phyloP scores from a whole-genome alignment of 2,797 vertebrate species.

The Melanotaenia maccullochi region DNA sequence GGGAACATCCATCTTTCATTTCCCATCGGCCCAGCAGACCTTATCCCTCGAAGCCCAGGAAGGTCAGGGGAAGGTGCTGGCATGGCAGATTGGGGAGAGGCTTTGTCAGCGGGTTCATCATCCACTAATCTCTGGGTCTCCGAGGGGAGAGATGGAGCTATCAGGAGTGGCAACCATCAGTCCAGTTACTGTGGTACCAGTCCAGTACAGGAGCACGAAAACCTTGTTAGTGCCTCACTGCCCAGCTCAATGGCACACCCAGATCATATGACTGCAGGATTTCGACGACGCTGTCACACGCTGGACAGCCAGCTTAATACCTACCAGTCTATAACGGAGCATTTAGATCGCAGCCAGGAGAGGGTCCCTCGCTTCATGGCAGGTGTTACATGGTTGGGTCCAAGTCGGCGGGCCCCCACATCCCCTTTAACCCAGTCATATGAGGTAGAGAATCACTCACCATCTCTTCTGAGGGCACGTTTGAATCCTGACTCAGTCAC shows the following conservation, averaged over 20 bases:
- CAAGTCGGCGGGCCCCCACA: constrained; percentile 58
- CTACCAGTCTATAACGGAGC: constrained; percentile 31
- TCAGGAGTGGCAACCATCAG: constrained; percentile 22
- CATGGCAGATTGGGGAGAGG: constrained; percentile 43
- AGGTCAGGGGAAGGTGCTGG: constrained; percentile 52
- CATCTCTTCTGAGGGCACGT: constrained; percentile 76
- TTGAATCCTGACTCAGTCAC: constrained; percentile 66
- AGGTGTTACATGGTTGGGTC: constrained; percentile 67
- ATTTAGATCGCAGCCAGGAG: constrained; percentile 79
- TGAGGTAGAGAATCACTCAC: constrained; percentile 82
- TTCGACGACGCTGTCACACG: constrained; percentile 82
- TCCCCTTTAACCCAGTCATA: constrained; percentile 85
- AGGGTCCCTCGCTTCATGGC: constrained; percentile 83
- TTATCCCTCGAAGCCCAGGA: constrained; percentile 78
- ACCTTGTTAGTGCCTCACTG: constrained; percentile 33
- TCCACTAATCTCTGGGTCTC: constrained; percentile 35
- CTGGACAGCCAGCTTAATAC: constrained; percentile 75
- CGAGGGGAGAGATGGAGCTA: constrained; percentile 3
- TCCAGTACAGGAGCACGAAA: constrained; percentile 47
- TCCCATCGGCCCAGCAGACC: constrained; percentile 85
- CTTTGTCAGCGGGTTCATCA: constrained; percentile 18
- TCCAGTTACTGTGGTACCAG: constrained; percentile 60
- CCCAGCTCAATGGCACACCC: constrained; percentile 41
- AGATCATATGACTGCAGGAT: constrained; percentile 59
- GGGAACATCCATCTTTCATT: constrained; percentile 91